Evolutionary conservation across 1,140 invertebrate genomes (phyloP), one percentile per base, ranked within the genome.

Genomic region (Calliopsis andreniformis): DNA sequence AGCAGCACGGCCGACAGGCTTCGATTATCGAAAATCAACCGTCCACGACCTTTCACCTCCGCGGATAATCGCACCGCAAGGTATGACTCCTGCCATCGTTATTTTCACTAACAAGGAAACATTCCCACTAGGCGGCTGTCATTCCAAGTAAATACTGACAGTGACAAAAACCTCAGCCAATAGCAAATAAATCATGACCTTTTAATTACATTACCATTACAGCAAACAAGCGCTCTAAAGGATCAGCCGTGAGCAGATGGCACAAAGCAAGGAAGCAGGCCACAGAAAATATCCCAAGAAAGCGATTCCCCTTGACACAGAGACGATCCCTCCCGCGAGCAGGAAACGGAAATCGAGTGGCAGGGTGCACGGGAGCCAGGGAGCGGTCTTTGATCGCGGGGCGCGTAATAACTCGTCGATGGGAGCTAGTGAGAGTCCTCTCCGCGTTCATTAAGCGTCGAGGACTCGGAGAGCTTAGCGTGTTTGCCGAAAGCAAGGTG

Each of bases 1-100:
- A 78, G 61, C 56, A 67, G 64, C 39, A 73, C 69, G 70, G 76
- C 20, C 75, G 76, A 66, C 70, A 53, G 35, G 35, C 10, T n/a
- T 59, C 70, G 70, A 80, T 76, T 61, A 80, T 80, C 66, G 75
- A 68, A 64, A 82, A 80, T 80, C 75, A 39, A 18, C 16, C 39
- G 59, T 28, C 25, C 35, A 62, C 42, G 63, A 79, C 64, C 78
- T 67, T 49, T 70, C 64, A 23, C 63, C 47, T 63, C 16, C 55
- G 51, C 69, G 45, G 68, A 79, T 79, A 73, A 69, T 43, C 58
- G 62, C n/a, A 47, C 14, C 32, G 30, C 47, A 32, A 47, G 66
- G 75, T 75, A 42, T 12, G 12, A 43, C 23, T 62, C 42, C 18
- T n/a, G 35, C 30, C 14, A 14, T 32, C 4, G n/a, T n/a, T n/a